Evolutionary conservation across 1,140 invertebrate genomes (phyloP).

Genomic region (Neuroterus valhalla): DNA sequence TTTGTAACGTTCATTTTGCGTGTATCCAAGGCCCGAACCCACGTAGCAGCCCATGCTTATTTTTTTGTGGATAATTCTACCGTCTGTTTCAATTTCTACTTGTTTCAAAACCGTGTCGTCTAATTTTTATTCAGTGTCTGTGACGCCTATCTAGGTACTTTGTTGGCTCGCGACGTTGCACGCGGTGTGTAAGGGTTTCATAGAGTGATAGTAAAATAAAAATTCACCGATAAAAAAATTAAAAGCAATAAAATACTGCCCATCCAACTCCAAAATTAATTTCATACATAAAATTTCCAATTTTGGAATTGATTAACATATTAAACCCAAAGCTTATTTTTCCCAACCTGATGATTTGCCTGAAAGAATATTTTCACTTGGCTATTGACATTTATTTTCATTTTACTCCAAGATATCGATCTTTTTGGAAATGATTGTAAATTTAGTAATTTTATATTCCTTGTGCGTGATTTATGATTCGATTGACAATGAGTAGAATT

Average conservation of each 20-base stretch:
- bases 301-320: no score
- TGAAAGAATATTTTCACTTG: no score
- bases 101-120: conserved; percentile 36
- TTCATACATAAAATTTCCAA: not conserved
- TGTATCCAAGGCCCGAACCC: conserved; percentile 51
- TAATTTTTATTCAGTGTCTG: conserved; percentile 34
- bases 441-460: no score
- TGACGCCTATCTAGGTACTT: conserved; percentile 61
- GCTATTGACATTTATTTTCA: no score
- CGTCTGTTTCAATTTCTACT: conserved; percentile 38
- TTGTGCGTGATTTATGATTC: no score
- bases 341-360: no score
- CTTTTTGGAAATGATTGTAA: no score
- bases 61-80: conserved; percentile 29
- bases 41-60: conserved; percentile 37
- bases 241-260: conserved; percentile 12
- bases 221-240: not conserved
- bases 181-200: conserved; percentile 51
- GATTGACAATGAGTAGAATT: no score
- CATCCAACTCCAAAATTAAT: not conserved
- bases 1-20: conserved; percentile 16
- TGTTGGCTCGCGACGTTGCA: conserved; percentile 69
- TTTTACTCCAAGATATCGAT: no score
- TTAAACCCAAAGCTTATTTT: no score
- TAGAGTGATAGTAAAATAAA: conserved; percentile 44